Evolutionary conservation across 1,140 invertebrate species (phyloP), one percentile per base, ranked within the genome.

Genomic region (Amyelois transitella): DNA sequence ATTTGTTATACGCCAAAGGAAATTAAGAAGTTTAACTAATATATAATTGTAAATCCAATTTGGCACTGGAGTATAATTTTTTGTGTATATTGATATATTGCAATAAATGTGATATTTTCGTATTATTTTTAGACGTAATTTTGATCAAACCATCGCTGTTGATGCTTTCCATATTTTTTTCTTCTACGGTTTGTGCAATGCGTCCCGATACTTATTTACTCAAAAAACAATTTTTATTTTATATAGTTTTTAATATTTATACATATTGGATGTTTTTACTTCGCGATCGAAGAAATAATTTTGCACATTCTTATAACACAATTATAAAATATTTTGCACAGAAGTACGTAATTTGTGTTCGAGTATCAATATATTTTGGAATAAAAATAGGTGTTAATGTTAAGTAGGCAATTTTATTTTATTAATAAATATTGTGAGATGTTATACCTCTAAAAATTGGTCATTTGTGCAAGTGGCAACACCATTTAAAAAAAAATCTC

Each of bases 321-420:
- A n/a, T 32, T 51, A n/a, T 12, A 19, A 48, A 47, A 20, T 47
- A 28, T 17, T 49, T 21, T 38, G 54, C 54, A 56, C 54, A 56
- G 19, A n/a, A 48, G 18, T 49, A 43, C 25, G 38, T 45, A 17
- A 48, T 21, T n/a, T 48, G 45, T 48, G 45, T 48, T 48, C 45
- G 45, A 21, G 45, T 21, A 20, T 48, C 20, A 21, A 17, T 48
- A 48, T 48, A 48, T 48, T 48, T 20, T 49, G 20, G 21, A 18
- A 48, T 48, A 28, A 43, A 55, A 49, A 22, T 43, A 38, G 14
- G 22, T 32, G 18, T 55, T 55, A 50, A 38, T 55, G 20, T 49
- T 58, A 58, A 58, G 56, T 58, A 58, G 56, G 43, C 49, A 58
- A 58, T 51, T 47, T 51, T 51, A 57, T 57, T 57, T 52, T 49